Evolutionary conservation across 2,888 invertebrate genomes (phyloP).

Genomic region (Candidula unifasciata): DNA sequence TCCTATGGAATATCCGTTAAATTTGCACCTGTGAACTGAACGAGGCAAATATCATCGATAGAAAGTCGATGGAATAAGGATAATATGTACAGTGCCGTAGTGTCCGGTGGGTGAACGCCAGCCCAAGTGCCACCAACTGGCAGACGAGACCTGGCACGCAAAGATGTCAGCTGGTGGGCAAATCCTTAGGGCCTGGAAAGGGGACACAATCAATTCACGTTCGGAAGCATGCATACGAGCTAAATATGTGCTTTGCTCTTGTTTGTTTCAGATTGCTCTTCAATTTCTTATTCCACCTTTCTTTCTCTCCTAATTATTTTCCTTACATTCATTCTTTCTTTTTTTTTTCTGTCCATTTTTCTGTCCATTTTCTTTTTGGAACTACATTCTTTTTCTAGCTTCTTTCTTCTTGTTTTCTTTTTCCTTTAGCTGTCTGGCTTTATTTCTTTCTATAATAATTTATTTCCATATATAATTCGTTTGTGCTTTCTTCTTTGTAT

Average conservation of each 20-base stretch:
- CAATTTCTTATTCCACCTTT: not conserved
- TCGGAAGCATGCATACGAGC: too few species aligned
- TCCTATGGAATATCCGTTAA: too few species aligned
- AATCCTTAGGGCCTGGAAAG: too few species aligned
- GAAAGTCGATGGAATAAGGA: too few species aligned
- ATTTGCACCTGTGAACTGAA: too few species aligned
- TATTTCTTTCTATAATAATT: not conserved
- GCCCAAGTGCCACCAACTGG: too few species aligned
- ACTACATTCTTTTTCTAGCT: not conserved
- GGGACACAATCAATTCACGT: too few species aligned
- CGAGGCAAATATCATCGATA: too few species aligned
- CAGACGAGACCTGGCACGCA: too few species aligned
- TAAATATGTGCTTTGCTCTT: not conserved
- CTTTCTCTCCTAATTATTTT: not conserved
- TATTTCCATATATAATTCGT: not conserved
- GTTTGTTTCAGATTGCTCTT: not conserved
- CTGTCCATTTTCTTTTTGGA: not conserved
- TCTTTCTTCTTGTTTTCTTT: not conserved
- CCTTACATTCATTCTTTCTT: conserved; percentile 7
- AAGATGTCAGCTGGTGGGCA: too few species aligned
- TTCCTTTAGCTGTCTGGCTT: not conserved
- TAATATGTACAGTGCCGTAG: too few species aligned
- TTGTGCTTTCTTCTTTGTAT: not conserved
- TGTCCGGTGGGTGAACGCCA: too few species aligned
- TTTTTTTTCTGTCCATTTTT: not conserved